Percentiles rank a stretch among this genome's conserved stretches.
phyloP scores from a whole-genome alignment of 2,113 vertebrate genomes.

The Sisor rabdophorus region DNA sequence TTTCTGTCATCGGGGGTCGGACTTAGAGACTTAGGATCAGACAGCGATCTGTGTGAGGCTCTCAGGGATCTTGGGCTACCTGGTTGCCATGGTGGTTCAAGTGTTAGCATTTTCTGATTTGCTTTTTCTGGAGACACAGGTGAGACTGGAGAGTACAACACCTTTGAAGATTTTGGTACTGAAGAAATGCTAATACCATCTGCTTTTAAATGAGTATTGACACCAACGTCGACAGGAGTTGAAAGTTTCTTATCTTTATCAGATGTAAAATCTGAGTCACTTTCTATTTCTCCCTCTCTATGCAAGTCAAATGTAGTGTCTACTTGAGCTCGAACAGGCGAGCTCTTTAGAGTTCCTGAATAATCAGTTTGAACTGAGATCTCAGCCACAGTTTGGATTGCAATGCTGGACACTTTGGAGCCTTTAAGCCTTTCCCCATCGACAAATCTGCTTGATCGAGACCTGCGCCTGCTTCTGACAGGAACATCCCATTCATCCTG shows the following conservation, averaged over 20 bases:
- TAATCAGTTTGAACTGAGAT: slow-evolving; percentile 98
- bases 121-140: slow-evolving; percentile 88
- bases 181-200: slow-evolving; percentile 76
- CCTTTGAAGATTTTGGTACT: slow-evolving; percentile 85
- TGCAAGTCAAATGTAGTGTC: slow-evolving; percentile 94
- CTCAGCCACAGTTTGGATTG: slow-evolving; percentile 94
- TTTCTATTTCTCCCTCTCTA: slow-evolving; percentile 89
- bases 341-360: slow-evolving; percentile 83
- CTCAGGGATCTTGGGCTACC: slow-evolving; percentile 85
- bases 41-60: slow-evolving; percentile 88
- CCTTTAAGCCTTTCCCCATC: slow-evolving; percentile 78
- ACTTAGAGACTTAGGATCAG: slow-evolving; percentile 93
- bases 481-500: slow-evolving; percentile 94
- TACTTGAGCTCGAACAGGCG: slow-evolving; percentile 79
- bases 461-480: slow-evolving; percentile 78
- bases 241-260: slow-evolving; percentile 85
- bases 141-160: slow-evolving; percentile 87
- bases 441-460: slow-evolving; percentile 79
- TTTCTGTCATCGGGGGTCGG: slow-evolving; percentile 87
- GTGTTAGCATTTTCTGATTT: slow-evolving; percentile 84
- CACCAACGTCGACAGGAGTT: slow-evolving; percentile 83
- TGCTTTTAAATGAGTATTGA: slow-evolving; percentile 83
- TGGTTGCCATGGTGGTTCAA: slow-evolving; percentile 82
- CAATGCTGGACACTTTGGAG: slow-evolving; percentile 90
- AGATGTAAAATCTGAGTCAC: slow-evolving; percentile 73